These are phyloP conservation scores for Percopsis omiscomaycus DNA, from an alignment of 2,797 vertebrate genomes.

Conservation along the genomic window DNA sequence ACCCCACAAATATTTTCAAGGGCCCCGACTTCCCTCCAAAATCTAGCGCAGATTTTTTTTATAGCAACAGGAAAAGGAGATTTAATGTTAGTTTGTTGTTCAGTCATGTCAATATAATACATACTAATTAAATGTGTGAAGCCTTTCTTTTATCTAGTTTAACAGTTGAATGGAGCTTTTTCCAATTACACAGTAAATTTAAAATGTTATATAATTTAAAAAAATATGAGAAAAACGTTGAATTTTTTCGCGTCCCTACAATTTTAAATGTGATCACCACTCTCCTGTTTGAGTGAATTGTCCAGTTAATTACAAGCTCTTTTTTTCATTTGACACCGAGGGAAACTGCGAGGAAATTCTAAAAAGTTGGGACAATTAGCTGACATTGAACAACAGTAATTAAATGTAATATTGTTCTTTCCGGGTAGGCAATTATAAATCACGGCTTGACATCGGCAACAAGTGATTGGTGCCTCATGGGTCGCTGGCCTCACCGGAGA, in stretches of 20 bases:
- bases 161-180: constrained; percentile 17
- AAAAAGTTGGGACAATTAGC: constrained; percentile 54
- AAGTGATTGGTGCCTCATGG: constrained; percentile 6
- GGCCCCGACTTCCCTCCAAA: no score
- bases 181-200: constrained; percentile 37
- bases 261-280: constrained; percentile 28
- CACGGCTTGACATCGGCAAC: not conserved
- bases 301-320: constrained; percentile 50
- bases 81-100: no score
- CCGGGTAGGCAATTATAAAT: constrained; percentile 47
- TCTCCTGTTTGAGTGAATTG: constrained; percentile 55
- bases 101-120: no score
- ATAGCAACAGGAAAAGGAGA: no score
- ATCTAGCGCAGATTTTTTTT: no score
- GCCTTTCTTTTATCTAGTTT: not conserved
- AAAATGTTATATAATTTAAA: constrained; percentile 33
- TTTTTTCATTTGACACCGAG: constrained; percentile 12
- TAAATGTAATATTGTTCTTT: constrained; percentile 47
- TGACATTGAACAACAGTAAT: constrained; percentile 52
- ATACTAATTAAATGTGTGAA: not conserved
- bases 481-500: no score
- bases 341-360: constrained; percentile 23
- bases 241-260: constrained; percentile 25
- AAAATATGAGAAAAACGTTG: not conserved
- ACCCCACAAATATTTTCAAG: no score